Evolutionary conservation across 2,888 invertebrate genomes (phyloP), one percentile per base, ranked within the genome.

Genomic region (Caenorhabditis sp.): DNA sequence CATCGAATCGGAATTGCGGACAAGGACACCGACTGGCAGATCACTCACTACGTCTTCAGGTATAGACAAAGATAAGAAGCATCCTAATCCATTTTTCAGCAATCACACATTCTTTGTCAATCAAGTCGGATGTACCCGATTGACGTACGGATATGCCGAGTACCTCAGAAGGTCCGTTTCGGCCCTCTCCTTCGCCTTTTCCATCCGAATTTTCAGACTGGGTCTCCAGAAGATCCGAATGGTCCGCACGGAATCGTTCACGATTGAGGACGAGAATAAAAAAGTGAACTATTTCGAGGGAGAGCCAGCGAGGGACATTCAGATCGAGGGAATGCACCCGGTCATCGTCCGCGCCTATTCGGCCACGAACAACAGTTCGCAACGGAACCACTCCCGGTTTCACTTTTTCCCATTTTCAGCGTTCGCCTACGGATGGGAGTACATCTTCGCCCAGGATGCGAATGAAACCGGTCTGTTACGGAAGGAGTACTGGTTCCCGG

Each of bases 211-310:
- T 56, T 65, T 7, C 45, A 73, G 72, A 59, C 15, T 62, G 9
- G 78, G 78, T 11, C 56, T 78, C 17, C 45, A 70, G 27, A 50
- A 66, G 15, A 71, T 78, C 7, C 27, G 58, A 26, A 62, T 70
- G 26, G 35, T 41, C 15, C 48, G 78, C 7, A 20, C n/a, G 0
- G 78, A 78, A 30, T 39, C 66, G 6, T 62, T 78, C 24, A 24
- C 37, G 20, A 62, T 78, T 13, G 63, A 72, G 13, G 59, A 56
- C 0, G 53, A 62, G 43, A 56, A 56, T 32, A 39, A 61, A 8
- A 55, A 78, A 66, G 78, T 78, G 22, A 78, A 78, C 35, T 78
- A 53, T 22, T 78, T 37, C 46, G 78, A 78, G 30, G 78, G 78
- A 7, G 78, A 78, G 17, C 72, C 72, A 7, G 45, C 72, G 8